A percentile compares a stretch with the other conserved stretches of the same genome.
Evolutionary conservation across 2,797 vertebrate species (phyloP).

Genomic region (Sparidentex hasta): DNA sequence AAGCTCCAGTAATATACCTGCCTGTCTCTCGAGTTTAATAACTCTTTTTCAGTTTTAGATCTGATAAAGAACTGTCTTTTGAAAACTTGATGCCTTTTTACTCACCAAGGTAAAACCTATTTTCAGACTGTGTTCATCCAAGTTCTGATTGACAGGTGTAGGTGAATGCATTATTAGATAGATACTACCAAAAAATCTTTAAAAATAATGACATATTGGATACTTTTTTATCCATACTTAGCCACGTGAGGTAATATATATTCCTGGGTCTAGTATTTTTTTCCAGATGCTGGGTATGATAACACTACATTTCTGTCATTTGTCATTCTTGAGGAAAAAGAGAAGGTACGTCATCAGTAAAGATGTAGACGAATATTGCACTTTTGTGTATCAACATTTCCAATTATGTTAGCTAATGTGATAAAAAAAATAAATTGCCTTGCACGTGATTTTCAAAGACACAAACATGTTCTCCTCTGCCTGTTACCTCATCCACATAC

Average conservation of each 20-base stretch:
- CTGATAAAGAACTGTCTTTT: not conserved
- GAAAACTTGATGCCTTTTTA: not conserved
- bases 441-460: not conserved
- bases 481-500: constrained; percentile 21
- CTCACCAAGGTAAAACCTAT: not conserved
- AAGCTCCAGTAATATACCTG: not conserved
- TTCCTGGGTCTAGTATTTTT: too few relatives aligned
- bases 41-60: not conserved
- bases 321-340: too few relatives aligned
- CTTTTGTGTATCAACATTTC: too few relatives aligned
- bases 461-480: not conserved
- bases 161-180: not conserved
- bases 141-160: not conserved
- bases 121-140: not conserved
- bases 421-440: not conserved
- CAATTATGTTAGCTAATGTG: too few relatives aligned
- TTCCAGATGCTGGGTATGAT: too few relatives aligned
- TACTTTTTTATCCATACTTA: not conserved
- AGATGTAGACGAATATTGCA: too few relatives aligned
- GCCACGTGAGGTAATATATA: too few relatives aligned
- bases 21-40: not conserved
- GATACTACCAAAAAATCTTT: not conserved
- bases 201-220: not conserved
- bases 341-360: too few relatives aligned
- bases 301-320: too few relatives aligned